Evolutionary conservation across 2,888 invertebrate species (phyloP).

Genomic region (Erebia aethiops): DNA sequence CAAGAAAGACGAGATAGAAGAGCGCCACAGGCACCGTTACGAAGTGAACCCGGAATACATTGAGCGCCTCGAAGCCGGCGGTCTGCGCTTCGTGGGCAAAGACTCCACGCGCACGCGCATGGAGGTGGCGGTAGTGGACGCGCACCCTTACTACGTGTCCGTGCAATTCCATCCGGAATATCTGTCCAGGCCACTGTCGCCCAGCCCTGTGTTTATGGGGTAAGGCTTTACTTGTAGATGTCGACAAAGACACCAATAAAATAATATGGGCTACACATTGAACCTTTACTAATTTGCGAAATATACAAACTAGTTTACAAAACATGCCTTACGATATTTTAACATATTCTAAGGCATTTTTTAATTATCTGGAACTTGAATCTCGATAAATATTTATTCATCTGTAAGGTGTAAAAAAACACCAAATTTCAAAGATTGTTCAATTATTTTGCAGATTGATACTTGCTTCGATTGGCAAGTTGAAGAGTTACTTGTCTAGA

Average conservation of each 20-base stretch:
- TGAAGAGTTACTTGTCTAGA: conserved; percentile 87
- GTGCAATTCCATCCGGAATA: conserved; percentile 99
- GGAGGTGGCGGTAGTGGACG: conserved; percentile 95
- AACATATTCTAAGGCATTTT: too few relatives aligned
- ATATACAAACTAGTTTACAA: too few relatives aligned
- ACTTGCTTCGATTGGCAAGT: conserved; percentile 92
- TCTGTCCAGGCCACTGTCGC: conserved; percentile 93
- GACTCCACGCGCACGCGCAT: conserved; percentile 93
- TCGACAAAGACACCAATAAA: too few relatives aligned
- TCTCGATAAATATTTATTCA: too few relatives aligned
- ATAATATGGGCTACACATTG: too few relatives aligned
- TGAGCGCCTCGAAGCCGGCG: conserved; percentile 88
- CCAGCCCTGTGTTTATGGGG: conserved; percentile 98
- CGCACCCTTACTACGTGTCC: conserved; percentile 96
- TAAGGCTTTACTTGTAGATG: conserved; percentile 44
- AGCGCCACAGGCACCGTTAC: conserved; percentile 98
- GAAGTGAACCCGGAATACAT: conserved; percentile 98
- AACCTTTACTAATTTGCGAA: too few relatives aligned
- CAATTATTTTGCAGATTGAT: conserved; percentile 83
- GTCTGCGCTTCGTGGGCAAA: conserved; percentile 94
- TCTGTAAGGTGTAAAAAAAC: background rate
- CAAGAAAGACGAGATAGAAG: conserved; percentile 91
- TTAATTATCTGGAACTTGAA: too few relatives aligned
- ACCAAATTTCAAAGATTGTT: background rate
- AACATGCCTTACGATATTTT: too few relatives aligned